Conservation (phyloP, 2,113 vertebrate species). For the Polypterus bichir region DNA sequence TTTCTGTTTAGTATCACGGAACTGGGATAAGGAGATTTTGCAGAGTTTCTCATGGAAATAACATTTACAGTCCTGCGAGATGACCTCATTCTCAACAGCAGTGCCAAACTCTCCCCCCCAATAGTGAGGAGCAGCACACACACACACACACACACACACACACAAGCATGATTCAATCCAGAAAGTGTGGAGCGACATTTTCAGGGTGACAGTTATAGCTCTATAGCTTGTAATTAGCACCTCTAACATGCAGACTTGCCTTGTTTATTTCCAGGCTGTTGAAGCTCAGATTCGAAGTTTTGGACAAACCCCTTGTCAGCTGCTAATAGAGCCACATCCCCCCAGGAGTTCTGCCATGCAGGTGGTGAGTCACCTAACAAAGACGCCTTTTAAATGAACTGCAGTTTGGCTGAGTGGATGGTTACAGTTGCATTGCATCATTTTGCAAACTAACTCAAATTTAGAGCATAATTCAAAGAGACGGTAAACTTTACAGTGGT, state of each 20-base stretch:
- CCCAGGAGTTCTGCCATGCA: conserved; percentile 96
- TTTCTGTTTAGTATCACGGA: conserved; percentile 70
- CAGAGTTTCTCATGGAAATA: conserved; percentile 67
- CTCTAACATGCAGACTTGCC: conserved; percentile 60
- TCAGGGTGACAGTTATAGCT: conserved; percentile 65
- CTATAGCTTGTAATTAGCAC: conserved; percentile 74
- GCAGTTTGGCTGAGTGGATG: neutral
- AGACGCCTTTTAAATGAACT: neutral
- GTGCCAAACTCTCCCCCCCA: conserved; percentile 50
- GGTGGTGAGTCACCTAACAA: conserved; percentile 67
- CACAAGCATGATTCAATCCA: conserved; percentile 60
- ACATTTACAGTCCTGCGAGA: conserved; percentile 46
- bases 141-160: neutral
- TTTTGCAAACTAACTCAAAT: conserved; percentile 1
- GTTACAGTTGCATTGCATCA: neutral
- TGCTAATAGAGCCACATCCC: conserved; percentile 91
- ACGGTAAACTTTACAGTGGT: neutral
- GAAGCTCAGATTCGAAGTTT: conserved; percentile 96
- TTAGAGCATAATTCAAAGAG: neutral
- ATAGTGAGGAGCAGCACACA: conserved; percentile 29
- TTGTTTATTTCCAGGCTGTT: conserved; percentile 65
- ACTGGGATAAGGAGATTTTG: conserved; percentile 40
- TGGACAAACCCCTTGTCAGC: conserved; percentile 91
- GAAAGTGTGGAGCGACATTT: conserved; percentile 56
- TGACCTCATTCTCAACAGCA: conserved; percentile 58